These are phyloP conservation scores for Mercenaria mercenaria DNA, from an alignment of 1,140 invertebrate genomes.

Conservation along the genomic window DNA sequence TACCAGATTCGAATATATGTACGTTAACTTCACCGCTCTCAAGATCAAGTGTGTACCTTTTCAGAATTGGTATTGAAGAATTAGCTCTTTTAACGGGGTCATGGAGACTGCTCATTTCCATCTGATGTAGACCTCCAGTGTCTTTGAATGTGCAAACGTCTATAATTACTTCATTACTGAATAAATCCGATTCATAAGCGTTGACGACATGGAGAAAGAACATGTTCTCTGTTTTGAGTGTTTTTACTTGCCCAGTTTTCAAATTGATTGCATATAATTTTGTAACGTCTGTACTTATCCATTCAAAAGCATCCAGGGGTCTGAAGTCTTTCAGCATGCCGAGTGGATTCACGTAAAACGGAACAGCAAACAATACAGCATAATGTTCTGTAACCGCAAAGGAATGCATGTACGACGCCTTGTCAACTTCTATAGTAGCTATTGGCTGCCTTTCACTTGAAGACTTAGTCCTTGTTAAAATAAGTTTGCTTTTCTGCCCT, in stretches of 20 bases:
- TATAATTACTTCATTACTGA: constrained; percentile 71
- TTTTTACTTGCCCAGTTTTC: constrained; percentile 69
- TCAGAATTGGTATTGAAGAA: constrained; percentile 65
- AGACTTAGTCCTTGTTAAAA: constrained; percentile 74
- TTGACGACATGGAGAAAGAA: constrained; percentile 82
- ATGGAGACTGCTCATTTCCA: constrained; percentile 62
- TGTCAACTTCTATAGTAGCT: constrained; percentile 73
- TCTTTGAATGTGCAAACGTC: constrained; percentile 78
- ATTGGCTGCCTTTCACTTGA: constrained; percentile 72
- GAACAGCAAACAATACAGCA: constrained; percentile 79
- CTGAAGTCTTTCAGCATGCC: constrained; percentile 74
- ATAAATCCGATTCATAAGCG: constrained; percentile 76
- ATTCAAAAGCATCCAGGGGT: constrained; percentile 77
- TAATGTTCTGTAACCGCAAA: constrained; percentile 79
- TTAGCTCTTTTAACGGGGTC: constrained; percentile 70
- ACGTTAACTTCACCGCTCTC: constrained; percentile 36
- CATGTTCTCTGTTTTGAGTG: constrained; percentile 72
- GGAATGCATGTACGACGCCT: constrained; percentile 82
- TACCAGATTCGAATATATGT: constrained; percentile 46
- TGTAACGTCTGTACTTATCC: constrained; percentile 66
- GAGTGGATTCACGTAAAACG: constrained; percentile 77
- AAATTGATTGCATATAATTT: constrained; percentile 77
- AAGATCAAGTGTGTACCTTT: constrained; percentile 77
- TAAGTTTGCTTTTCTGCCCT: constrained; percentile 68
- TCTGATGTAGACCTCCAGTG: constrained; percentile 72